A percentile compares a stretch with the other conserved stretches of the same genome.
Conservation (phyloP, 1,140 invertebrate genomes). For the Acromyrmex echinatior region DNA sequence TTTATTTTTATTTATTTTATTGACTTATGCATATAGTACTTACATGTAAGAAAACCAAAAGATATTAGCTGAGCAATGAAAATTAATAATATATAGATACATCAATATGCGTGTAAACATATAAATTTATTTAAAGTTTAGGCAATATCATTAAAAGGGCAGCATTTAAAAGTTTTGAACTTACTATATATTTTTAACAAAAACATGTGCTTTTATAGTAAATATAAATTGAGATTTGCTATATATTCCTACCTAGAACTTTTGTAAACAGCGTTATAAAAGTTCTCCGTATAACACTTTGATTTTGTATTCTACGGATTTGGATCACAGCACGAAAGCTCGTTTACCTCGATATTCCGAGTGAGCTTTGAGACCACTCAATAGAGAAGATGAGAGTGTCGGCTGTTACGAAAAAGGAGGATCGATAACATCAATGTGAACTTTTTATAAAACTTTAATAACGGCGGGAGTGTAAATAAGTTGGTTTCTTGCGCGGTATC, state of each 20-base stretch:
- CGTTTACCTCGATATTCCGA: slow-evolving; percentile 21
- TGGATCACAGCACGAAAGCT: not conserved
- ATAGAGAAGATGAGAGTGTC: slow-evolving; percentile 8
- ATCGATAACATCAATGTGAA: slow-evolving; percentile 38
- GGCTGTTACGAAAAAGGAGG: not conserved
- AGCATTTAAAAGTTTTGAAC: not conserved
- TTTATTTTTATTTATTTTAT: too few relatives aligned
- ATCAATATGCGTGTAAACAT: not conserved
- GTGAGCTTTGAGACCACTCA: not conserved
- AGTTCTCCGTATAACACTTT: slow-evolving; percentile 2
- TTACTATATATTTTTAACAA: not conserved
- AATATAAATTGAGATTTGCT: not conserved
- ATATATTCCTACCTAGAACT: not conserved
- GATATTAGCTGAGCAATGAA: not conserved
- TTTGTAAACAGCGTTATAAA: slow-evolving; percentile 29
- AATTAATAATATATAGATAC: not conserved
- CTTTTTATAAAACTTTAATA: slow-evolving; percentile 62
- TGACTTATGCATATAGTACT: too few relatives aligned
- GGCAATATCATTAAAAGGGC: not conserved
- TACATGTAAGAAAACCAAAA: not conserved
- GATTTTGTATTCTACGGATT: slow-evolving; percentile 18
- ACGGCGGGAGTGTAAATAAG: slow-evolving; percentile 43
- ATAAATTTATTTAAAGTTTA: not conserved
- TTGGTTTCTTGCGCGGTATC: slow-evolving; percentile 3
- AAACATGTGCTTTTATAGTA: not conserved